Evolutionary conservation across 2,797 vertebrate genomes (phyloP).

Genomic region (Smutsia temminckii): DNA sequence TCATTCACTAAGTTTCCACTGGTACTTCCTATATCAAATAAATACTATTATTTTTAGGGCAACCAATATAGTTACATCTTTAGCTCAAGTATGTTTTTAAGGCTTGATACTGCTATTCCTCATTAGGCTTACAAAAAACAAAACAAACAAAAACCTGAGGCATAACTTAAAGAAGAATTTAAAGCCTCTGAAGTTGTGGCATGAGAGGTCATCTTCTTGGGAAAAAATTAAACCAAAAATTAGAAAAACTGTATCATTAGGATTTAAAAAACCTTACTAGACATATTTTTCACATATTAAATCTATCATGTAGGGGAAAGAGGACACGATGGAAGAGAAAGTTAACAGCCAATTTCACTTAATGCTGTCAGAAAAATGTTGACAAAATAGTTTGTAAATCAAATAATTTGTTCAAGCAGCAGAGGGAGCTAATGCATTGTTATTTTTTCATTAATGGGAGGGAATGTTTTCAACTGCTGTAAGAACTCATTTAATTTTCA

Average conservation of each 20-base stretch:
- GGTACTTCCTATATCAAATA: not conserved
- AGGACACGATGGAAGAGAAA: not conserved
- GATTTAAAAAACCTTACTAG: not conserved
- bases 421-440: constrained; percentile 58
- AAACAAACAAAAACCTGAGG: not conserved
- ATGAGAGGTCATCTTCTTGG: not conserved
- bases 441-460: not conserved
- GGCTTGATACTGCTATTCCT: not conserved
- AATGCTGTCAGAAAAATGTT: not conserved
- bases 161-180: constrained; percentile 17
- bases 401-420: constrained; percentile 56
- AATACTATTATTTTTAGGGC: not conserved
- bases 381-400: constrained; percentile 21
- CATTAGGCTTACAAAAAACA: not conserved
- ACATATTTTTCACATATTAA: not conserved
- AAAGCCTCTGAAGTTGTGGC: not conserved
- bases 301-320: not conserved
- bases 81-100: not conserved
- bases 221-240: constrained; percentile 11
- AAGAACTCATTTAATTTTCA: constrained; percentile 18
- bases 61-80: not conserved
- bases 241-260: not conserved
- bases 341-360: not conserved
- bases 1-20: not conserved
- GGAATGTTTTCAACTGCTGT: not conserved